A percentile compares a stretch with the other conserved stretches of the same genome.
These are phyloP conservation scores for Cephus runcator DNA, from an alignment of 2,888 invertebrate species.

Conservation along the genomic window DNA sequence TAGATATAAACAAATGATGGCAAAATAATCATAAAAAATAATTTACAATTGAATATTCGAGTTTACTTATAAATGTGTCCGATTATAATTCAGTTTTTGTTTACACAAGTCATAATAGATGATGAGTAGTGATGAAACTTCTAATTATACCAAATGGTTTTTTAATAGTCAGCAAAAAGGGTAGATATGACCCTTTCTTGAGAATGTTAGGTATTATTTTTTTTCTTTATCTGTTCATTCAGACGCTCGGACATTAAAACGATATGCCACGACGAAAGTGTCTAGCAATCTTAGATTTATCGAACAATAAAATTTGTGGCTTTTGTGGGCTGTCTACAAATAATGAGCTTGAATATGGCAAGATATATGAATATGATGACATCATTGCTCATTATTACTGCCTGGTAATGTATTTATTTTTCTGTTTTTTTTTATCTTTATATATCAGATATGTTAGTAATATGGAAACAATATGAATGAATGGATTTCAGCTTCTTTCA, in stretches of 20 bases:
- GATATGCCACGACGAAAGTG: not conserved
- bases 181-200: not conserved
- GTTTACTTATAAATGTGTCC: not conserved
- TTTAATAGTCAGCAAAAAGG: not conserved
- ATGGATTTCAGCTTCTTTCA: slow-evolving; percentile 73
- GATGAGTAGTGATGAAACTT: not conserved
- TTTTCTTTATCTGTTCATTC: not conserved
- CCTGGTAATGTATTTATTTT: slow-evolving; percentile 68
- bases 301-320: slow-evolving; percentile 64
- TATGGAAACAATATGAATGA: not conserved
- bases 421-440: not conserved
- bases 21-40: not conserved
- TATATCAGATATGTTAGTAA: not conserved
- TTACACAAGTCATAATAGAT: not conserved
- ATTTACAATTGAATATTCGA: not conserved
- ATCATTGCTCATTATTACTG: slow-evolving; percentile 81
- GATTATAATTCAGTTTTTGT: not conserved
- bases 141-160: not conserved
- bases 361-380: slow-evolving; percentile 68
- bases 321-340: slow-evolving; percentile 69
- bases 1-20: not conserved
- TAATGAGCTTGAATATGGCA: slow-evolving; percentile 70
- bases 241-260: not conserved
- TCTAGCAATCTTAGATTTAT: not conserved
- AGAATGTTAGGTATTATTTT: not conserved